Base-by-base conservation (phyloP, 2,888 invertebrate genomes). In the Heliconius ismenius region DNA sequence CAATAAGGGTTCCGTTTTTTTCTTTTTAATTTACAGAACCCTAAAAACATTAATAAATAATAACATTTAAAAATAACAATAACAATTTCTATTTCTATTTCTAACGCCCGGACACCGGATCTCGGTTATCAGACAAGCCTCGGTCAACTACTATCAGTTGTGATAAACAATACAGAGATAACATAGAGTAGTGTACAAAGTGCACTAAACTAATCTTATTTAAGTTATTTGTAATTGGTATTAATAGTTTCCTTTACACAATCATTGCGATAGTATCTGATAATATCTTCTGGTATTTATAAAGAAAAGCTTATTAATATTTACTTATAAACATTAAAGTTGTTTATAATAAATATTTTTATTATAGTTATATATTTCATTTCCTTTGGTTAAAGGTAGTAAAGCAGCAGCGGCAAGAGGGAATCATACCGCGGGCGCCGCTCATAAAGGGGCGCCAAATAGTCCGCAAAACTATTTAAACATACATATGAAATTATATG, bases 91-190 rank as follows among this genome's bases (percentile, higher is more conserved):
- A 43, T 72, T 75, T 80, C 78, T 78, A 77, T 81, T 81, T 78
- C 78, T 79, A 76, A 77, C 74, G 75, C 73, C 81, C 82, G 83
- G 84, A 83, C 82, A 81, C 83, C 79, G 81, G 83, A 83, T 83
- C 81, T 76, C 49, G 75, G 76, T 82, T 85, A 87, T 87, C 85
- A 81, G 78, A 73, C 82, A 82, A 83, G 81, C 84, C 83, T 82
- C 85, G 85, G 87, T 87, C 86, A 88, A 83, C 83, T 83, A 83
- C 84, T 87, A 89, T 88, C 88, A 79, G 73, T 65, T 62, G 76
- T 80, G 86, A 88, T 86, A 88, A 84, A 82, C 74, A 81, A 28
- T 32, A 49, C 18, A 76, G 78, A 80, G 86, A 84, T 84, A 85
- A 81, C 80, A 83, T 76, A 80, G 60, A 60, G 73, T 67, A 75